phyloP scores from a whole-genome alignment of 2,888 invertebrate genomes.

The Zaprionus lineosus region DNA sequence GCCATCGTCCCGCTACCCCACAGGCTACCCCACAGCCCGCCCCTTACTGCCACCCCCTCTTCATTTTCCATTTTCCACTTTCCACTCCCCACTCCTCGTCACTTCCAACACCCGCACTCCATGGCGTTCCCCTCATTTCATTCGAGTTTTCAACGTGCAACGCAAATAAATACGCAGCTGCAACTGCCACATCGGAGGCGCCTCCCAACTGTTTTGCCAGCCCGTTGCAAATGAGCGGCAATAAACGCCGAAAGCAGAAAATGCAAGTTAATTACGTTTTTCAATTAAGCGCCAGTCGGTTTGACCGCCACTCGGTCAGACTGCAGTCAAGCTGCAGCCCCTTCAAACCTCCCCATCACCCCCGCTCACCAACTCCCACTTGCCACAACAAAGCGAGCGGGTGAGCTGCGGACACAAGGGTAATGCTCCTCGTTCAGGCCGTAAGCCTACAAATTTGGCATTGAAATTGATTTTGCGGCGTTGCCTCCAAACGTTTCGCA shows the following conservation, averaged over 20 bases:
- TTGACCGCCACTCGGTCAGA: conserved; percentile 42
- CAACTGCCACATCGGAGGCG: conserved; percentile 20
- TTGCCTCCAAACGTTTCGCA: conserved; percentile 30
- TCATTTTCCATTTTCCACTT: neutral
- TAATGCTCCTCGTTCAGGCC: conserved; percentile 16
- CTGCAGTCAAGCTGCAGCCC: no score
- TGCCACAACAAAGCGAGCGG: conserved; percentile 22
- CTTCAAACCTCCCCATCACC: neutral
- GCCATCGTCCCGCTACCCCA: conserved; percentile 19
- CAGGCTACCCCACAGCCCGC: no score
- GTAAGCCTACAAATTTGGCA: conserved; percentile 50
- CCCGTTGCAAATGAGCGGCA: conserved; percentile 73
- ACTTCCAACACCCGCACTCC: no score
- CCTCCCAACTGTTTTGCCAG: conserved; percentile 40
- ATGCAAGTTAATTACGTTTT: conserved; percentile 77
- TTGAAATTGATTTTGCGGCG: conserved; percentile 57
- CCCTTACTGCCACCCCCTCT: neutral
- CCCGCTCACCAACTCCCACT: neutral
- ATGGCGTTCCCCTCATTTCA: conserved; percentile 17
- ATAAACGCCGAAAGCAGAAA: conserved; percentile 76
- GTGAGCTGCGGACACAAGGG: neutral
- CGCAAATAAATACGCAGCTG: conserved; percentile 64
- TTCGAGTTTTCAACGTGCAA: conserved; percentile 34
- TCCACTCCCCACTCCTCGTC: conserved; percentile 9
- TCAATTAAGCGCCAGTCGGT: conserved; percentile 68